Percentiles rank a stretch among this genome's conserved stretches.
Conservation (phyloP, 92 coral and sea anemone genomes). For the Epizoanthus stellaris region DNA sequence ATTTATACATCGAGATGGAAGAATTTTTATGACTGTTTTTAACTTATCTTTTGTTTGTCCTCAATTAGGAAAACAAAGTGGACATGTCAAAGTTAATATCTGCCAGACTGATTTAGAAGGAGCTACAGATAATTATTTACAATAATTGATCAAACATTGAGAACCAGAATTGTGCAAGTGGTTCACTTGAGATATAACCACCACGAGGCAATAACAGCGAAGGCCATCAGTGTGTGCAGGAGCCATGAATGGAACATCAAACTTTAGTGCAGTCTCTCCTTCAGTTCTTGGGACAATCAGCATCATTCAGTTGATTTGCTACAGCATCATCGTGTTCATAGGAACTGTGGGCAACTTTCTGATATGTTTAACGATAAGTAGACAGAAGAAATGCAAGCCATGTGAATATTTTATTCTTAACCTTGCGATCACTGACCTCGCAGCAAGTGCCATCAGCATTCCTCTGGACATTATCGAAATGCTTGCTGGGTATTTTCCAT, state of each 20-base stretch:
- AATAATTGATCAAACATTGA: neutral
- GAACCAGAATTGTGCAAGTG: neutral
- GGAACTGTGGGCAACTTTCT: conserved; percentile 80
- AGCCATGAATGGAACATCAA: neutral
- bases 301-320: conserved; percentile 8
- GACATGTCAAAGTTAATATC: too few relatives aligned
- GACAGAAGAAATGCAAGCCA: conserved; percentile 75
- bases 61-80: too few relatives aligned
- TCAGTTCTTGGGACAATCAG: neutral
- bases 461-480: conserved; percentile 86
- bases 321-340: conserved; percentile 42
- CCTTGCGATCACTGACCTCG: conserved; percentile 81
- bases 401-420: conserved; percentile 95
- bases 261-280: neutral
- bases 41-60: too few relatives aligned
- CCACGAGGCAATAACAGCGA: neutral
- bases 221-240: neutral
- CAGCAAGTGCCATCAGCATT: conserved; percentile 74
- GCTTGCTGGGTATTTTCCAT: conserved; percentile 79
- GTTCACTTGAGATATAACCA: neutral
- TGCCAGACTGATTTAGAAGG: too few relatives aligned
- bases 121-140: neutral
- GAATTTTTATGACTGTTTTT: too few relatives aligned
- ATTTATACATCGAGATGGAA: too few relatives aligned
- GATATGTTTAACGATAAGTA: conserved; percentile 71